phyloP scores from a whole-genome alignment of 2,888 invertebrate species.

The Dimorphilus gyrociliatus region DNA sequence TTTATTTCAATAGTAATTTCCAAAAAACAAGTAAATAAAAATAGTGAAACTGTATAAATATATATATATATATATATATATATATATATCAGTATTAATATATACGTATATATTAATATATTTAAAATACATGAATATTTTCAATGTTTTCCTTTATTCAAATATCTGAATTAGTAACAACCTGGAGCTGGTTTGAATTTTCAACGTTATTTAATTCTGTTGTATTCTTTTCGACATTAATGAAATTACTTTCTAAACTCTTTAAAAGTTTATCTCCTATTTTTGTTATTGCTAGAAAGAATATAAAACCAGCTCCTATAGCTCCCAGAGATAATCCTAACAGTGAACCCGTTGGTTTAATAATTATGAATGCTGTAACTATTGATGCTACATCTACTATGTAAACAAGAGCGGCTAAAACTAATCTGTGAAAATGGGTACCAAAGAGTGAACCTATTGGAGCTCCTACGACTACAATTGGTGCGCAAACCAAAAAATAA shows the following conservation, averaged over 20 bases:
- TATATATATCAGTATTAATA: too few relatives aligned
- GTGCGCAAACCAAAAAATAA: constrained; percentile 12
- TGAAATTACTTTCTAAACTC: not conserved
- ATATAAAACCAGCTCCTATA: constrained; percentile 4
- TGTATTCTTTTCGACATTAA: too few relatives aligned
- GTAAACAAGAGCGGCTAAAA: constrained; percentile 16
- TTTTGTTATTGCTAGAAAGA: constrained; percentile 7
- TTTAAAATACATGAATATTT: too few relatives aligned
- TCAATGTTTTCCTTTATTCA: too few relatives aligned
- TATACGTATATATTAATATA: too few relatives aligned
- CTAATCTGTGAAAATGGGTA: constrained; percentile 15
- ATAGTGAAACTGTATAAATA: too few relatives aligned
- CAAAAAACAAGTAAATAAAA: too few relatives aligned
- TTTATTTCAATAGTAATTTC: too few relatives aligned
- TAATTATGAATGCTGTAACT: constrained; percentile 8
- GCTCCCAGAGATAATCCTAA: constrained; percentile 4
- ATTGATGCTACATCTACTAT: constrained; percentile 10
- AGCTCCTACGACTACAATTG: constrained; percentile 13
- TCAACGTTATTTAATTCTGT: too few relatives aligned
- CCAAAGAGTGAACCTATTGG: constrained; percentile 16
- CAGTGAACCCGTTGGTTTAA: constrained; percentile 9
- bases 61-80: too few relatives aligned
- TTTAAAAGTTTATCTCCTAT: constrained; percentile 4
- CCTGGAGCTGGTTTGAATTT: too few relatives aligned
- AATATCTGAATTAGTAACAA: too few relatives aligned